Evolutionary conservation across 2,888 invertebrate species (phyloP), one percentile per base, ranked within the genome.

Genomic region (Margaritifera margaritifera): DNA sequence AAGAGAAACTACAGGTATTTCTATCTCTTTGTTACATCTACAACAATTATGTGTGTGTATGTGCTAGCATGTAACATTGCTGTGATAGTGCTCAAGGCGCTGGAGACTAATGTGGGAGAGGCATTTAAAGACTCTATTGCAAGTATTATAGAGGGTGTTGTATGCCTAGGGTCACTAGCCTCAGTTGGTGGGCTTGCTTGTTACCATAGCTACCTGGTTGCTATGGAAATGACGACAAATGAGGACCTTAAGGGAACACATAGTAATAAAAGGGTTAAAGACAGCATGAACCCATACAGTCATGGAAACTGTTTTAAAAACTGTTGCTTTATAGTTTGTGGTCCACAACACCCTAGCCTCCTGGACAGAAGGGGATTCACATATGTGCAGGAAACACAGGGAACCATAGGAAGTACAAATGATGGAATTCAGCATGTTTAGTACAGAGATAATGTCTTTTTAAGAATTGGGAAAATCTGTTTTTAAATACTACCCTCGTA

Each of bases 141-240:
- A 27, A 74, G 74, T 56, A 42, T 77, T 20, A 77, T 77, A n/a
- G 72, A 77, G 57, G 77, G 72, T 22, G 64, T 77, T 22, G 65
- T 77, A 24, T 77, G 77, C 62, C 31, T 77, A 20, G 71, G 66
- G 0, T 74, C 74, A 6, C 57, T 77, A 19, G 72, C 77, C 31
- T 74, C 77, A 11, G 77, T 77, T 24, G 77, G 77, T 42, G 77
- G 77, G 4, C 69, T 77, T 19, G 64, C 74, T 52, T 77, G 77
- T 65, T 77, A 77, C 64, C 77, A 77, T 63, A 71, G 69, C 22
- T 72, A 72, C 67, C 67, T 77, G n/a, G 77, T 77, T n/a, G 68
- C 68, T n/a, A 61, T 51, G 15, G 77, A 74, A 58, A 68, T 69
- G 60, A 77, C 77, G n/a, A 77, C 77, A 42, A 77, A 77, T 60